Base-by-base conservation (phyloP, 1,140 invertebrate species). In the Drosophila nikananu region DNA sequence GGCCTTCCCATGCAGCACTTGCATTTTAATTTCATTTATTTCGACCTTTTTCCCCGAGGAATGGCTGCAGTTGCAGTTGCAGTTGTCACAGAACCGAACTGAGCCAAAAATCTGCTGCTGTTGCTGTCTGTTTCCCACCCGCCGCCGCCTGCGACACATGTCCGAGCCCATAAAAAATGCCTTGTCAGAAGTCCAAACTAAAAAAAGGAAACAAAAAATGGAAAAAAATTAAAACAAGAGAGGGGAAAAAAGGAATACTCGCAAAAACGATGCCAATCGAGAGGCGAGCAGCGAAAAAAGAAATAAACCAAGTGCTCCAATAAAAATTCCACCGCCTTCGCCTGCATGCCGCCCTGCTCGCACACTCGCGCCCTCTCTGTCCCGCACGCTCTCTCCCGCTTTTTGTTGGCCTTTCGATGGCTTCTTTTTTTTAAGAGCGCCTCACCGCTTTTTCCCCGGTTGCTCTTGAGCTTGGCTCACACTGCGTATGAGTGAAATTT, bases 311-410 rank as follows among this genome's bases (percentile, higher is more conserved):
- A 87, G 86, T 89, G 84, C 86, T 87, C 84, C 84, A 87, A 87
- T 87, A 87, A 87, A 87, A 87, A 87, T 87, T 87, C 86, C 86
- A 83, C 84, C 84, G 84, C 84, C 84, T 87, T 78, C 74, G 62
- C 81, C 58, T 44, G 58, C 75, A 48, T 76, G 84, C 77, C 66
- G 81, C 81, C 42, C 77, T 81, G 73, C 59, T 84, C 77, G 62
- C 55, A 23, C 49, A 46, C 55, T 32, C 67, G 46, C 61, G 37
- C 72, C 51, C 48, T 63, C 66, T 73, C 68, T 63, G 17, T 52
- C 25, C 5, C 41, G n/a, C 73, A n/a, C 19, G 23, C 52, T 39
- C 64, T 67, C 57, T 59, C 60, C 48, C 27, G 27, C 37, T 62
- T 67, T 61, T 54, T n/a, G 27, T 25, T 54, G 46, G 57, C 12